Percentiles rank a stretch among this genome's conserved stretches.
These are phyloP conservation scores for Sympetrum striolatum DNA, from an alignment of 2,888 invertebrate genomes.

Conservation along the genomic window DNA sequence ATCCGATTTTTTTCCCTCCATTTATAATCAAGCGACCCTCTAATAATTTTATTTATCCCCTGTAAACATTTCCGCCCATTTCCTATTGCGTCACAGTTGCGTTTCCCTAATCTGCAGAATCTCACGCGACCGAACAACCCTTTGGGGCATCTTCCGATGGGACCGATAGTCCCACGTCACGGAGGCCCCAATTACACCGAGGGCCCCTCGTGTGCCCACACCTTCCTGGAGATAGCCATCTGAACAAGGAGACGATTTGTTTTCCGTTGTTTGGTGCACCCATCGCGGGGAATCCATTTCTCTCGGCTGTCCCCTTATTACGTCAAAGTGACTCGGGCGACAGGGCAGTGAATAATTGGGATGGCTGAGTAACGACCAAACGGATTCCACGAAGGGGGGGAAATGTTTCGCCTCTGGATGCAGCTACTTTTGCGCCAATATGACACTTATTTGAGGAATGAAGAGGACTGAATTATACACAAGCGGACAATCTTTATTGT, in stretches of 20 bases:
- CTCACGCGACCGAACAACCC: background rate
- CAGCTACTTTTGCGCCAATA: too few species aligned
- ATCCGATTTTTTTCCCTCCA: background rate
- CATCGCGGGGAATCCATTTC: background rate
- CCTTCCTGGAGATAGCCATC: background rate
- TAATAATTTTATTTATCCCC: background rate
- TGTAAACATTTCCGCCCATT: background rate
- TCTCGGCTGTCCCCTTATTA: background rate
- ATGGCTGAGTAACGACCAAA: too few species aligned
- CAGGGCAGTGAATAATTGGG: background rate
- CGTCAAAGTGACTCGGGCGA: background rate
- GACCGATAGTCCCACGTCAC: background rate
- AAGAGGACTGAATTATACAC: too few species aligned
- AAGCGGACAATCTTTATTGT: too few species aligned
- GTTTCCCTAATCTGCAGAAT: background rate
- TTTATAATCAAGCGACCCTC: background rate
- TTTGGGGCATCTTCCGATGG: background rate
- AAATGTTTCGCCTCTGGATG: too few species aligned
- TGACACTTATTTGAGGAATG: too few species aligned
- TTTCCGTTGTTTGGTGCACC: constrained; percentile 6
- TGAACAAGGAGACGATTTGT: constrained; percentile 37
- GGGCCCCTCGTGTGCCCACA: background rate
- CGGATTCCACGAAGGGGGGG: too few species aligned
- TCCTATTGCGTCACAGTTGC: background rate
- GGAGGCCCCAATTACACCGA: background rate